Percentiles rank a stretch among this genome's conserved stretches.
phyloP scores from a whole-genome alignment of 2,113 vertebrate species.

The Platycercus adscitus region DNA sequence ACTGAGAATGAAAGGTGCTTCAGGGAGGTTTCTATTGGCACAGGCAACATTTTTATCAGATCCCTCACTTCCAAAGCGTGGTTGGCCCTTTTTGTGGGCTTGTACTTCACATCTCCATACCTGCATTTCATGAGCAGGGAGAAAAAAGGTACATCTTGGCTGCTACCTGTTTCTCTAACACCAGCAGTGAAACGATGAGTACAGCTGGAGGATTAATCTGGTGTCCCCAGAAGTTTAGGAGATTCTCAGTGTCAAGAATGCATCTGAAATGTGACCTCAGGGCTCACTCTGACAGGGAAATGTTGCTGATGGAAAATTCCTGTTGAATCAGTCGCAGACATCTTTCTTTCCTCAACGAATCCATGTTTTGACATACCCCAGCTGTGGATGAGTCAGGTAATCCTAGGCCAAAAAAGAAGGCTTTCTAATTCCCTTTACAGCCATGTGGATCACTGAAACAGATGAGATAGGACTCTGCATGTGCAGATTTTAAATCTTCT shows the following conservation, averaged over 20 bases:
- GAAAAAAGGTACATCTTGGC: not conserved
- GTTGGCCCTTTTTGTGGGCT: not conserved
- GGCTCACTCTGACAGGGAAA: not conserved
- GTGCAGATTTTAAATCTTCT: not conserved
- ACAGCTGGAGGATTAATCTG: not conserved
- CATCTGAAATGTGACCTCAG: not conserved
- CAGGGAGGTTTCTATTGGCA: not conserved
- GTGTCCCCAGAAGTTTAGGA: not conserved
- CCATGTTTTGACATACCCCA: not conserved
- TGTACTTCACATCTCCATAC: not conserved
- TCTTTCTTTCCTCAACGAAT: not conserved
- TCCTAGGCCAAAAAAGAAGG: not conserved
- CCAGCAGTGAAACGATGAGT: accelerated
- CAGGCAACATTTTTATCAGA: not conserved
- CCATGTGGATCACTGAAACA: not conserved
- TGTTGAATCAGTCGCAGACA: accelerated
- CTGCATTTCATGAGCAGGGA: not conserved
- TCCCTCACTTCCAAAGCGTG: not conserved
- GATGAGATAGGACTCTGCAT: not conserved
- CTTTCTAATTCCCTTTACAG: not conserved
- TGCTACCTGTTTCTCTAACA: not conserved
- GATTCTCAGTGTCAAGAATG: not conserved
- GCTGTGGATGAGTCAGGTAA: not conserved
- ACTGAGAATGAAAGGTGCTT: not conserved
- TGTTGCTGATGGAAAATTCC: not conserved